Base-by-base conservation (phyloP, 1,140 invertebrate genomes). In the Diachasma alloeum region DNA sequence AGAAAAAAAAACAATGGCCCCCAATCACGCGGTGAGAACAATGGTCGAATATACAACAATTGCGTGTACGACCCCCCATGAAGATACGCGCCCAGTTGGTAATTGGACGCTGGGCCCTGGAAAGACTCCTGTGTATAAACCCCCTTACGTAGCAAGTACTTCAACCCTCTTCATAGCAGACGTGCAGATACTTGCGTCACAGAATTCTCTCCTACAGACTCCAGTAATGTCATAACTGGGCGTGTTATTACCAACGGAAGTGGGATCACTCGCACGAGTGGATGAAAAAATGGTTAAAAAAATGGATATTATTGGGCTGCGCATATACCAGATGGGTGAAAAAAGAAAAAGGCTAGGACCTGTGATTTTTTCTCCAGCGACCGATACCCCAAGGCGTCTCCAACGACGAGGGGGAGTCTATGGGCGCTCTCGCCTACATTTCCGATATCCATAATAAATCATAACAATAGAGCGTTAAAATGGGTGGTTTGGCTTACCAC, bases 31-130 rank as follows among this genome's bases (percentile, higher is more conserved):
- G 42, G 82, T 71, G 81, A 75, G 86, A 86, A 89, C 87, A 90
- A 90, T 89, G 82, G 83, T 75, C 42, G 86, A 84, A 86, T 26
- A 86, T 86, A 87, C 87, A 89, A 89, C 87, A 88, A 89, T 89
- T 88, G 87, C 86, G 86, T 87, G 84, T 85, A 84, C 77, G 88
- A 89, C 88, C 88, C 88, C 88, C 88, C 88, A 89, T 85, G 86
- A 87, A 85, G 87, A 84, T 86, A 84, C 82, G 84, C 84, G 81
- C 83, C 84, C 83, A 85, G 81, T 80, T 87, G 83, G 86, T 89
- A 89, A 89, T 89, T 89, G 88, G 87, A 88, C 83, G 84, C 79
- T 79, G 81, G 69, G 46, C 56, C 69, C 79, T 83, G 79, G 83
- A 80, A 77, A 83, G 79, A 56, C 31, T 72, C 19, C 39, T 36